Base-by-base conservation (phyloP, 2,797 vertebrate species). In the Champsocephalus esox region DNA sequence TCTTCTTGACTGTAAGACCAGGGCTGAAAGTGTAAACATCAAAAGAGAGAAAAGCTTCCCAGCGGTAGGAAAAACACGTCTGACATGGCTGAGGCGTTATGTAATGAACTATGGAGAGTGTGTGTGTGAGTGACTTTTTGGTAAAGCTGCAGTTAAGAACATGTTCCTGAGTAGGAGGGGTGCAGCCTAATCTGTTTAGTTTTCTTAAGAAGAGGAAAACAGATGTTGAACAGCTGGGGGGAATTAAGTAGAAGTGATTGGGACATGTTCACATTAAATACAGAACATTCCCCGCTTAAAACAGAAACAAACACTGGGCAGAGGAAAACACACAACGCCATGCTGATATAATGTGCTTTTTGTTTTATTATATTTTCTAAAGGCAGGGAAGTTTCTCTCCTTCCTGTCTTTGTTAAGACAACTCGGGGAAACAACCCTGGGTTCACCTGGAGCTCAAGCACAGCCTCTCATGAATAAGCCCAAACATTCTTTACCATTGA, bases 171-270 rank as follows among this genome's bases (percentile, higher is more conserved):
- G 28, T 34, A 12, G 43, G 17, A 3, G 1, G 4, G 59, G 28
- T 56, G 45, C 49, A 49, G 59, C 44, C 24, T n/a, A 6, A 56
- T 56, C 17, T 16, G 41, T 21, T 16, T 10, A 7, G 19, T 49
- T 76, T 65, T 58, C 13, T 77, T 64, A 66, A 58, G 48, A 75
- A 11, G 19, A 73, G 45, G 16, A 34, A 68, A 71, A 16, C 68
- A 70, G 77, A 78, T 73, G 62, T 66, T 41, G n/a, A 71, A 70
- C 73, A 88, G 77, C 77, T 80, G 74, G 62, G 61, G 58, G 60
- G 19, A 9, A 46, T 65, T 24, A 66, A 59, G 52, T 48, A 5
- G 13, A 46, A 52, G 28, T 48, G 13, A 66, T 17, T 0, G 2
- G 12, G 51, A 61, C 38, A 34, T 9, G 3, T 24, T 48, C 61